A percentile compares a stretch with the other conserved stretches of the same genome.
These are phyloP conservation scores for Archivesica marissinica DNA, from an alignment of 1,140 invertebrate genomes.

Conservation along the genomic window DNA sequence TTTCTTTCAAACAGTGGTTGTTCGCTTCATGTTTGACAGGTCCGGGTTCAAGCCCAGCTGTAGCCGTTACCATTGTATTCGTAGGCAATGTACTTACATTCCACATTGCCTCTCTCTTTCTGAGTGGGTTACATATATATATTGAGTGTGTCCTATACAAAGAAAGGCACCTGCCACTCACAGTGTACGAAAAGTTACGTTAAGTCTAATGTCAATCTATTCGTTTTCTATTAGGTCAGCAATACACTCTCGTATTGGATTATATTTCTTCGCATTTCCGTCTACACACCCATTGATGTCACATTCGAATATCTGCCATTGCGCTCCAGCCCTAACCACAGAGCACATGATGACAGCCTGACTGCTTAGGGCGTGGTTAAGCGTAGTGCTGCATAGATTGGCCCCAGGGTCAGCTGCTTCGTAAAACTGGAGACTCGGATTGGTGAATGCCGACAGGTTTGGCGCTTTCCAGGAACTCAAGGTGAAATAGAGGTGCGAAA, in stretches of 20 bases:
- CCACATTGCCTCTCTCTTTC: too few relatives aligned
- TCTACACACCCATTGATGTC: conserved; percentile 5
- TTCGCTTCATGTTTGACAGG: too few relatives aligned
- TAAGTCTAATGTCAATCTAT: background rate
- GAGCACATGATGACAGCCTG: conserved; percentile 65
- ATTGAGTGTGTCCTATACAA: too few relatives aligned
- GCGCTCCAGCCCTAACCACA: background rate
- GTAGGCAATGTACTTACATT: too few relatives aligned
- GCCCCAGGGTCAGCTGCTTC: background rate
- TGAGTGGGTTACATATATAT: too few relatives aligned
- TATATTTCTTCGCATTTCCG: conserved; percentile 54
- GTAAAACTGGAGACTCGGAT: conserved; percentile 41
- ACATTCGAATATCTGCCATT: conserved; percentile 61
- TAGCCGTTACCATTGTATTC: too few relatives aligned
- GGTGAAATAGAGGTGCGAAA: conserved; percentile 35
- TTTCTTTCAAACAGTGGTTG: too few relatives aligned
- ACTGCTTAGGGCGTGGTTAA: conserved; percentile 11
- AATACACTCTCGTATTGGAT: conserved; percentile 14
- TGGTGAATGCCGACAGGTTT: conserved; percentile 38
- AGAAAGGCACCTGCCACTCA: too few relatives aligned
- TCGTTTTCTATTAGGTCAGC: background rate
- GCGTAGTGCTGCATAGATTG: conserved; percentile 44
- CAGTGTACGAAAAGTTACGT: too few relatives aligned
- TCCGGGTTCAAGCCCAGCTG: too few relatives aligned
- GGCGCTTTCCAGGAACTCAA: conserved; percentile 35